Evolutionary conservation across 2,797 vertebrate genomes (phyloP).

Genomic region (Harpagifer antarcticus): DNA sequence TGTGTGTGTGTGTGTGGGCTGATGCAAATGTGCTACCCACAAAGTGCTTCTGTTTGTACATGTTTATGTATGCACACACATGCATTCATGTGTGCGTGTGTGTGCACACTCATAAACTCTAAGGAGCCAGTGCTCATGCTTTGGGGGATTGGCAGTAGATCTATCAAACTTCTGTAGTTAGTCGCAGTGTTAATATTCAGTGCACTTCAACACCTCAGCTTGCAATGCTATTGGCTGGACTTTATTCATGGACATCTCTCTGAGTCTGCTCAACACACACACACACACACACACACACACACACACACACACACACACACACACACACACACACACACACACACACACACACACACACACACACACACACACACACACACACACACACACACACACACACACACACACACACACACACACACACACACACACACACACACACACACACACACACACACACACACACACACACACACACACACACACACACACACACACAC

Average conservation of each 20-base stretch:
- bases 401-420: too few species aligned
- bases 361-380: not conserved
- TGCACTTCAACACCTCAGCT: conserved; percentile 57
- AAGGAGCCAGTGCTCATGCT: conserved; percentile 52
- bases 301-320: not conserved
- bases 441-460: too few species aligned
- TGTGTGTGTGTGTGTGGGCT: conserved; percentile 30
- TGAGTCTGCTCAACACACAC: conserved; percentile 34
- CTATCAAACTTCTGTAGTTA: conserved; percentile 61
- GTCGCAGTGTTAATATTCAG: conserved; percentile 62
- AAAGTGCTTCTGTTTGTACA: conserved; percentile 59
- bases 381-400: not conserved
- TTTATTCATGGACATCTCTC: conserved; percentile 60
- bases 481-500: not conserved
- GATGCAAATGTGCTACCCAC: conserved; percentile 48
- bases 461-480: too few species aligned
- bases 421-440: too few species aligned
- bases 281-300: not conserved
- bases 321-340: not conserved
- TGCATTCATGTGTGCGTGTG: conserved; percentile 46
- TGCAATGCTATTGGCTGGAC: conserved; percentile 44
- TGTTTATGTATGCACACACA: conserved; percentile 66
- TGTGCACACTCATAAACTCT: conserved; percentile 58
- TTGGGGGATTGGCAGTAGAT: conserved; percentile 66
- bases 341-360: not conserved